Base-by-base conservation (phyloP, 2,797 vertebrate genomes). In the Luscinia luscinia region DNA sequence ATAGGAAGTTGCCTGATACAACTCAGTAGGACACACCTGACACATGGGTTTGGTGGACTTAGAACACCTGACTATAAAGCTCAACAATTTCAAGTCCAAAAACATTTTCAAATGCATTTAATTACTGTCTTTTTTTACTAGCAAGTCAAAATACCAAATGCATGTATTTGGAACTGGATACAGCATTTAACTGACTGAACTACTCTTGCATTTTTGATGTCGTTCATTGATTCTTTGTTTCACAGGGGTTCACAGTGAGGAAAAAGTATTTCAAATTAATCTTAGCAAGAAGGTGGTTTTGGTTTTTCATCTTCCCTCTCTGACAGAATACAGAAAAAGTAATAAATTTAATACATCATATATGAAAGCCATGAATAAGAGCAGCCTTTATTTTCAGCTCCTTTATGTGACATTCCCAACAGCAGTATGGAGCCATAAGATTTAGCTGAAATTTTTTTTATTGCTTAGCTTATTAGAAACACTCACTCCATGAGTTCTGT, bases 191-290 rank as follows among this genome's bases (percentile, higher is more conserved):
- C 40, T 66, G n/a, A 19, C 36, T 63, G 63, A 89, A 54, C 40
- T 41, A 22, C n/a, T 57, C 34, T 68, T 89, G 59, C 23, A 38
- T 63, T 87, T 80, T 87, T 96, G 9, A 41, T 94, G 36, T 34
- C 27, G n/a, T 58, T 78, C 66, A 27, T 55, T 73, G 59, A 49
- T 73, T 66, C 8, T 46, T 46, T 82, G 36, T 90, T 90, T 87
- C 52, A 34, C 30, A 30, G 49, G 6, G 10, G 9, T 52, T 89
- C 61, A 70, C 38, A 54, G 24, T 41, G 75, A 15, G 34, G 34
- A 73, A 51, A 40, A 95, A 77, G 10, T 66, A 30, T 51, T 92
- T 95, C 16, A 74, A 38, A 75, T 89, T 20, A 32, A 55, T 69
- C 49, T 73, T 84, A 89, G 55, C 24, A 40, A 63, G 43, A 63